A percentile compares a stretch with the other conserved stretches of the same genome.
These are phyloP conservation scores for Sycon ciliatum DNA, from an alignment of 37 sponge, comb jelly and placozoan genomes.

Conservation along the genomic window DNA sequence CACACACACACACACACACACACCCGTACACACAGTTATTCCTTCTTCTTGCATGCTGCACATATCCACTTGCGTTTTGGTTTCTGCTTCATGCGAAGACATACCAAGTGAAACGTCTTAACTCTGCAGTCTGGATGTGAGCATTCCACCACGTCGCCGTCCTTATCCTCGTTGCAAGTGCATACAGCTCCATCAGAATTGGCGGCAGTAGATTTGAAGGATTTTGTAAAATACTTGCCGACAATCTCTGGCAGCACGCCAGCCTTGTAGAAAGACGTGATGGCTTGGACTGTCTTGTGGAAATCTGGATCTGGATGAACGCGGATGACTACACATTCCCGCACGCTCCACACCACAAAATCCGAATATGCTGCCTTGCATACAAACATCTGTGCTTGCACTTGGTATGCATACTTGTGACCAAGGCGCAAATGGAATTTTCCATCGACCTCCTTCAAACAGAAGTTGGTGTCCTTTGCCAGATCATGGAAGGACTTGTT, in stretches of 20 bases:
- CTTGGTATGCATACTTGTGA: neutral
- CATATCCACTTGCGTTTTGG: too few relatives aligned
- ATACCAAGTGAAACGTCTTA: too few relatives aligned
- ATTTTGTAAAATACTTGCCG: slow-evolving; percentile 38
- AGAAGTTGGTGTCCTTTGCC: slow-evolving; percentile 22
- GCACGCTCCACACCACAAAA: slow-evolving; percentile 12
- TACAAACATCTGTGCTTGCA: neutral
- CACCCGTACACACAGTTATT: too few relatives aligned
- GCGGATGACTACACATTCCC: slow-evolving; percentile 16
- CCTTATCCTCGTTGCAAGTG: too few relatives aligned
- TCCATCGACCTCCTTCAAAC: slow-evolving; percentile 23
- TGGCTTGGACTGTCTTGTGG: slow-evolving; percentile 17
- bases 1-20: too few relatives aligned
- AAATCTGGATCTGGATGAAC: slow-evolving; percentile 26
- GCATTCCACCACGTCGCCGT: too few relatives aligned
- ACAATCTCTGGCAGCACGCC: slow-evolving; percentile 35
- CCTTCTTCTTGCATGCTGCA: too few relatives aligned
- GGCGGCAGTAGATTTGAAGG: too few relatives aligned
- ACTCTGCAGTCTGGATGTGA: too few relatives aligned
- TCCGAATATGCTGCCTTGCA: neutral
- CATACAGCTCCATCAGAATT: too few relatives aligned
- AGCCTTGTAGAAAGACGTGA: slow-evolving; percentile 20
- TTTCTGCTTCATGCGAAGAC: too few relatives aligned
- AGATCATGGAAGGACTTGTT: slow-evolving; percentile 17
- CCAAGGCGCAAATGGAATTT: neutral